Evolutionary conservation across 2,797 vertebrate species (phyloP), one percentile per base, ranked within the genome.

Genomic region (Mallotus villosus): DNA sequence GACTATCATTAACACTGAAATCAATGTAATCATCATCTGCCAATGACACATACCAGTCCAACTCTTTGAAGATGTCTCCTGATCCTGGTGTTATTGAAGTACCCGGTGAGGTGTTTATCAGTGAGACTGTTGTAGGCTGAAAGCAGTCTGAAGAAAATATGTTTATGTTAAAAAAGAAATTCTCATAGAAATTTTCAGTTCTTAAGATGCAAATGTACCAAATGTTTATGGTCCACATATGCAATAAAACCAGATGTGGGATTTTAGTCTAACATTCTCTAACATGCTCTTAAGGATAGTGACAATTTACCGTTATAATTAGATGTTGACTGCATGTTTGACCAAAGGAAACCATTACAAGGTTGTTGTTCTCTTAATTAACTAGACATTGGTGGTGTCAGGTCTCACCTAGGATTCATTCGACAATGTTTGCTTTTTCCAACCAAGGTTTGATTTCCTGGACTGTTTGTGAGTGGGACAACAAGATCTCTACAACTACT

Each of bases 31-130:
- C 25, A 17, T 29, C 27, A 8, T 59, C 70, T 67, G n/a, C 53
- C 55, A 6, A 11, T 57, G 9, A 67, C 7, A 84, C 94, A 74
- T 91, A 99, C 98, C 97, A 99, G 93, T 24, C 97, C 97, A 2
- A 95, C 95, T 93, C 92, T 95, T 72, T 94, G 92, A 34, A 99
- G 93, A 75, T 99, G 97, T 72, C 87, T 88, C 76, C 95, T 93
- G 86, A 98, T 97, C 73, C 95, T 91, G 24, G 86, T 84, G 75
- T 94, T 99, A 90, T 93, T 98, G 90, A 99, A 99, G 83, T 99
- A 99, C 32, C 94, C 95, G 2, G 85, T 84, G 41, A 99, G 90
- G 80, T 99, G 96, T 90, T 95, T 97, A 91, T 99, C 98, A 0
- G 92, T 96, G 12, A 99, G 95, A 70, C 97, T 99, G 80, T 98